These are phyloP conservation scores for Temnothorax nylanderi DNA, from an alignment of 1,140 invertebrate genomes.

Conservation along the genomic window DNA sequence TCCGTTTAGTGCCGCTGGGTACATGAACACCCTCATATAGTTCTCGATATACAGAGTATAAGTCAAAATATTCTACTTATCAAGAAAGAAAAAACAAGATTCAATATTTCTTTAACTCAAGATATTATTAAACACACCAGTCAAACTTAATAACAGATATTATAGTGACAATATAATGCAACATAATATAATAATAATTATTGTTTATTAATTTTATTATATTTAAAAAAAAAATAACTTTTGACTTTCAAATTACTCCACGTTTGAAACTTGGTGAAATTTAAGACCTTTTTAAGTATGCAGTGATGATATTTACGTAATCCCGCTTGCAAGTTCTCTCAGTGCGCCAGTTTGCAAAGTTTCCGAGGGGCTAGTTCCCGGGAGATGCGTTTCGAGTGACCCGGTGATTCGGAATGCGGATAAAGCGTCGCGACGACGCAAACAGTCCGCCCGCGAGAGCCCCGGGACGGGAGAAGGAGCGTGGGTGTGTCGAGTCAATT, in stretches of 20 bases:
- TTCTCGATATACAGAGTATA: background rate
- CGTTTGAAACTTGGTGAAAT: background rate
- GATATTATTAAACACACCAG: background rate
- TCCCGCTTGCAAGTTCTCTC: conserved; percentile 15
- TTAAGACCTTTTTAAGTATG: background rate
- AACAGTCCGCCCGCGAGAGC: conserved; percentile 27
- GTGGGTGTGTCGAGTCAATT: conserved; percentile 79
- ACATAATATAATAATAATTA: background rate
- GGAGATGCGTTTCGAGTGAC: conserved; percentile 40
- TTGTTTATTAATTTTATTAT: background rate
- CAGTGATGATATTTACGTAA: background rate
- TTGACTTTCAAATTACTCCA: background rate
- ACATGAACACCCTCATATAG: background rate
- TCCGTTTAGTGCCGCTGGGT: conserved; percentile 44
- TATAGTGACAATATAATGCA: background rate
- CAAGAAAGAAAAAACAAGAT: background rate
- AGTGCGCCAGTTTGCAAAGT: conserved; percentile 36
- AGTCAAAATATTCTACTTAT: background rate
- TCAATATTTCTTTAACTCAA: background rate
- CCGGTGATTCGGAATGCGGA: conserved; percentile 76
- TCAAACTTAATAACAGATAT: background rate
- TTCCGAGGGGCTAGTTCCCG: background rate
- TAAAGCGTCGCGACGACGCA: conserved; percentile 58
- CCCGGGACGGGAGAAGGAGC: background rate
- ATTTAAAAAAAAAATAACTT: background rate